These are phyloP conservation scores for Cheirogaleus medius DNA, from an alignment of 2,113 vertebrate genomes.

Conservation along the genomic window DNA sequence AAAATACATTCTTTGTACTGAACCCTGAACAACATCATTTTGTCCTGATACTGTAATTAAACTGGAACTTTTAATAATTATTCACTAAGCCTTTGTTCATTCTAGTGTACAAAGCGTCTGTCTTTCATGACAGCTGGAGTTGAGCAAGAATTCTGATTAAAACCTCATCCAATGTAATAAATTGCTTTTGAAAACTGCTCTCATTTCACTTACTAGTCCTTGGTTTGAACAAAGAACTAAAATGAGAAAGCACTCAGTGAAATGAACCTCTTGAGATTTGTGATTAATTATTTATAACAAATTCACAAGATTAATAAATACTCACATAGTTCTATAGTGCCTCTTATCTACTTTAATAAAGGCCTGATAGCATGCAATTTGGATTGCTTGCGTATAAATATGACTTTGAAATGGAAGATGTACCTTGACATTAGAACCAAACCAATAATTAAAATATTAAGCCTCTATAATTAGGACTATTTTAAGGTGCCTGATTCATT, in stretches of 20 bases:
- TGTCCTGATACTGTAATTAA: conserved; percentile 65
- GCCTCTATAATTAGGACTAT: conserved; percentile 41
- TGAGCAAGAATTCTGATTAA: conserved; percentile 67
- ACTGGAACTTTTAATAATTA: conserved; percentile 63
- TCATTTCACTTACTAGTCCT: conserved; percentile 32
- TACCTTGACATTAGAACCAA: conserved; percentile 53
- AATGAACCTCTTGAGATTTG: conserved; percentile 63
- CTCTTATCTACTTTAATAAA: conserved; percentile 49
- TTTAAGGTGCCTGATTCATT: conserved; percentile 56
- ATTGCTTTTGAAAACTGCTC: conserved; percentile 55
- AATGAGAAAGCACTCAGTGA: conserved; percentile 37
- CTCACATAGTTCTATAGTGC: neutral
- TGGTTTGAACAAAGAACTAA: conserved; percentile 69
- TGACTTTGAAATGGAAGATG: conserved; percentile 58
- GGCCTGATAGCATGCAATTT: neutral
- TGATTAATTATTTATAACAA: conserved; percentile 70
- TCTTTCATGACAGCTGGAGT: conserved; percentile 64
- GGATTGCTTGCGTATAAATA: conserved; percentile 51
- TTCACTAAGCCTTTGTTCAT: conserved; percentile 51
- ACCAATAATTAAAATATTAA: conserved; percentile 71
- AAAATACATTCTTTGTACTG: neutral
- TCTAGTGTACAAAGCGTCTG: conserved; percentile 19
- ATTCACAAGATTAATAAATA: conserved; percentile 65
- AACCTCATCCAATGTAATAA: conserved; percentile 65
- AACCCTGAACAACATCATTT: neutral